Conservation (phyloP, 2,797 vertebrate species). For the Xiphophorus birchmanni region DNA sequence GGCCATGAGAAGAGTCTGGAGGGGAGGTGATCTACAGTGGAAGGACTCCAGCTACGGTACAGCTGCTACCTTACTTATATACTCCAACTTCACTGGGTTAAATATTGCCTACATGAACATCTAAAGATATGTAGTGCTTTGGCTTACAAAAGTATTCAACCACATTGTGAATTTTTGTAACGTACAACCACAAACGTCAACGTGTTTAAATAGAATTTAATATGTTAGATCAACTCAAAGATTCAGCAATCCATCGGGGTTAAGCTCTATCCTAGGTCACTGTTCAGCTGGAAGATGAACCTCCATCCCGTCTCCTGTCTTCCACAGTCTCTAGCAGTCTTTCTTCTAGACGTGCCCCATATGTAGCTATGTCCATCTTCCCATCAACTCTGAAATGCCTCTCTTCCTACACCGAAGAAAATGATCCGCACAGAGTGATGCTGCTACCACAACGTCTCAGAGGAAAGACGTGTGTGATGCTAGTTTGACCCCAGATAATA, state of each 20-base stretch:
- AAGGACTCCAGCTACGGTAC: conserved; percentile 39
- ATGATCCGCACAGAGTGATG: background rate
- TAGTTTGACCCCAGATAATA: background rate
- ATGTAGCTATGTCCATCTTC: background rate
- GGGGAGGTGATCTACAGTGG: conserved; percentile 31
- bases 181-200: background rate
- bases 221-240: background rate
- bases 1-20: conserved; percentile 65
- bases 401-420: background rate
- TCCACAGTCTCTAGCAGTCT: background rate
- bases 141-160: background rate
- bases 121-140: background rate
- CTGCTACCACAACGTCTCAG: background rate
- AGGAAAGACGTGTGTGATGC: background rate
- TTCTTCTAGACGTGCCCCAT: background rate
- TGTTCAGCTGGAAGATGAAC: background rate
- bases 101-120: background rate
- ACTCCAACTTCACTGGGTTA: conserved; percentile 8
- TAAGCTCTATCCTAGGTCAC: background rate
- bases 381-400: background rate
- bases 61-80: conserved; percentile 10
- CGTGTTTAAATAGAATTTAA: background rate
- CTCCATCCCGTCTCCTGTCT: background rate
- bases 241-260: background rate
- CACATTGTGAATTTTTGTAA: background rate